These are phyloP conservation scores for Scolopax bukidnonensis DNA, from an alignment of 2,797 vertebrate species.

Conservation along the genomic window DNA sequence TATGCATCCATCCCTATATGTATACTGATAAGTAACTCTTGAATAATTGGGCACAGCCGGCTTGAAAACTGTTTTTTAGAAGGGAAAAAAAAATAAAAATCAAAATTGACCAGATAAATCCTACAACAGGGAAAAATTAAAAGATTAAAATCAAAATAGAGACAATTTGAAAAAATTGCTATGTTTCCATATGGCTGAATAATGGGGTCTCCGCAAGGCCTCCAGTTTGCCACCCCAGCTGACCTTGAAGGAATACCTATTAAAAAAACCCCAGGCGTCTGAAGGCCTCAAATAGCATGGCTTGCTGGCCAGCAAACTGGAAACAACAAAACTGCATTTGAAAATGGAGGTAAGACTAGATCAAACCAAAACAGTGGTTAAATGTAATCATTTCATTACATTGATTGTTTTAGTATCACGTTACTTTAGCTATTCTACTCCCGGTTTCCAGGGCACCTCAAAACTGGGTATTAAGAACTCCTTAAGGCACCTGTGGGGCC, in stretches of 20 bases:
- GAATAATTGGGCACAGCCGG: neutral
- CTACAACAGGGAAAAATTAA: neutral
- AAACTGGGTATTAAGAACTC: neutral
- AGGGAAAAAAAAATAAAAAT: neutral
- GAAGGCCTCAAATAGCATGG: neutral
- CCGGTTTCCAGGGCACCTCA: neutral
- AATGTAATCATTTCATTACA: neutral
- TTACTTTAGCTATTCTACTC: neutral
- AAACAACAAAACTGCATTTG: neutral
- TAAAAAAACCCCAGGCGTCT: neutral
- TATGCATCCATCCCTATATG: neutral
- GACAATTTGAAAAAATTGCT: neutral
- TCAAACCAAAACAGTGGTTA: neutral
- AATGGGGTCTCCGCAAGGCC: neutral
- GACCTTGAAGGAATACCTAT: neutral
- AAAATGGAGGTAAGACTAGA: neutral
- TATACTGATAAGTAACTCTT: neutral
- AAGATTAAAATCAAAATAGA: neutral
- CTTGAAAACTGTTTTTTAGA: neutral
- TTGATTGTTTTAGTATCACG: neutral
- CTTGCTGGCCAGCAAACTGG: neutral
- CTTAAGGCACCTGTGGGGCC: neutral
- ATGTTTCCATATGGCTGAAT: neutral
- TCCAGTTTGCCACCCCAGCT: neutral
- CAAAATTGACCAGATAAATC: neutral